These are phyloP conservation scores for Lacerta viridis DNA, from an alignment of 2,797 vertebrate genomes.

Conservation along the genomic window DNA sequence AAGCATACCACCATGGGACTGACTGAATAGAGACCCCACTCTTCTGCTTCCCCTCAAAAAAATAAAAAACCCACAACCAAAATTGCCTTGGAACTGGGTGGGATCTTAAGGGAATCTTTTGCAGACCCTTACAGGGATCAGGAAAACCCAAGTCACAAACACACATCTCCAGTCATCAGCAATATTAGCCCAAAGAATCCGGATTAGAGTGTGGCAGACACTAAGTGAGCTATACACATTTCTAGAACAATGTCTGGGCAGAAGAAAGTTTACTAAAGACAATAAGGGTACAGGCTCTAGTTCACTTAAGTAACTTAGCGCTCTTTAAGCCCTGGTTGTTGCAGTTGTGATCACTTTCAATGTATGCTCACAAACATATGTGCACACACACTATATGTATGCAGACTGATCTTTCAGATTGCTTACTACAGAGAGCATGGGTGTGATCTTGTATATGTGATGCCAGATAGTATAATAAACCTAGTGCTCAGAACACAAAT, in stretches of 20 bases:
- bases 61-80: background rate
- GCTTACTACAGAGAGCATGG: background rate
- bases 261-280: background rate
- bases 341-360: too few relatives aligned
- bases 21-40: background rate
- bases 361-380: background rate
- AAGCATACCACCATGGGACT: background rate
- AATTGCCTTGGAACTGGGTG: conserved; percentile 3
- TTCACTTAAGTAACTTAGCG: background rate
- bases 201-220: background rate
- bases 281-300: background rate
- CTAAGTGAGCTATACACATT: background rate
- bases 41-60: too few relatives aligned
- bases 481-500: background rate
- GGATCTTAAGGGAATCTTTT: background rate
- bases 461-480: background rate
- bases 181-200: background rate
- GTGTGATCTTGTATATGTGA: background rate
- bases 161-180: background rate
- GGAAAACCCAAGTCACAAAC: background rate
- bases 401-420: background rate
- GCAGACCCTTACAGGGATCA: background rate
- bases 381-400: background rate
- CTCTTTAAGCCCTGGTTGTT: background rate
- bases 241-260: background rate